A percentile compares a stretch with the other conserved stretches of the same genome.
Evolutionary conservation across 2,113 vertebrate genomes (phyloP).

Genomic region (Chinchilla lanigera): DNA sequence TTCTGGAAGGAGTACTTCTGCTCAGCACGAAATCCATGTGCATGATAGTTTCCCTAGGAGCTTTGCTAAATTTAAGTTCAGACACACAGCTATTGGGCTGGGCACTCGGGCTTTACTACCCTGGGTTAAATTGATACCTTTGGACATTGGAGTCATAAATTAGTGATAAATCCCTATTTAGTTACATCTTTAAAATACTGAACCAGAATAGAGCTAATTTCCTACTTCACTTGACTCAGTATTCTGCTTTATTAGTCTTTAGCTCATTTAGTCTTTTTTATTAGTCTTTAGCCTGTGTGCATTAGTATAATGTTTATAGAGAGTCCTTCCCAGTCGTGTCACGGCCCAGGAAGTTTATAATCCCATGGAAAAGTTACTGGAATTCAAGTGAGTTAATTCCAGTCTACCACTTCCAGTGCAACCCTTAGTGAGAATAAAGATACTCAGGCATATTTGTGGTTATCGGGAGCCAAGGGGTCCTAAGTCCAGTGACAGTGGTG

Average conservation of each 20-base stretch:
- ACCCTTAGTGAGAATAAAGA: too few relatives aligned
- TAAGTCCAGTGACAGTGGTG: too few relatives aligned
- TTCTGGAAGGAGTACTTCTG: neutral
- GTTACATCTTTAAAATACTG: neutral
- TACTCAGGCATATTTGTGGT: too few relatives aligned
- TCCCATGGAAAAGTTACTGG: too few relatives aligned
- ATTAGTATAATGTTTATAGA: neutral
- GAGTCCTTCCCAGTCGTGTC: too few relatives aligned
- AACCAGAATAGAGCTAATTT: neutral
- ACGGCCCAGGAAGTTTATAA: too few relatives aligned
- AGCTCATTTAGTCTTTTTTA: neutral
- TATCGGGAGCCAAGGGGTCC: too few relatives aligned
- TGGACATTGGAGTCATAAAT: neutral
- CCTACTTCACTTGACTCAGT: neutral
- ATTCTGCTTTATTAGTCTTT: neutral
- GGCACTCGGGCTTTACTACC: neutral
- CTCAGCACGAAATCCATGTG: neutral
- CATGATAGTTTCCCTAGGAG: neutral
- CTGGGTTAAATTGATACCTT: neutral
- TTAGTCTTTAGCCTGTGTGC: neutral
- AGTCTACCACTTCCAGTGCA: too few relatives aligned
- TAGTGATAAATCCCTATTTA: neutral
- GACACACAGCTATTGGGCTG: neutral
- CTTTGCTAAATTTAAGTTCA: conserved; percentile 9
- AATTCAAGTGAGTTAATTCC: too few relatives aligned